These are phyloP conservation scores for Lanius ludovicianus DNA, from an alignment of 2,113 vertebrate species.

Conservation along the genomic window DNA sequence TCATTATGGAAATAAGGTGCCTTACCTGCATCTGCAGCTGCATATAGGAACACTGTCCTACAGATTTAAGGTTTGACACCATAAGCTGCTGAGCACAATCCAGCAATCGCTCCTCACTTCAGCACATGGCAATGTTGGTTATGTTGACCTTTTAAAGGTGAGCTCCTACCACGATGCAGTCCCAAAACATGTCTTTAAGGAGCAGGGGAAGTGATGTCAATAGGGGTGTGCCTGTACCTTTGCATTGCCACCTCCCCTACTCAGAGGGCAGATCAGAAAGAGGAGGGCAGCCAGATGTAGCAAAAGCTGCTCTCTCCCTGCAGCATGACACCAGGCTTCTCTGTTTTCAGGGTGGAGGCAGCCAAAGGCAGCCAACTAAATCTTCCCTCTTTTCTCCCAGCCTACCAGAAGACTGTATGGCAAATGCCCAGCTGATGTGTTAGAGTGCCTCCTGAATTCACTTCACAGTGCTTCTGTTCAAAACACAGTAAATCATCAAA, in stretches of 20 bases:
- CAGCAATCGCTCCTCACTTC: not conserved
- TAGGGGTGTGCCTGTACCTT: not conserved
- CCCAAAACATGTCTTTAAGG: not conserved
- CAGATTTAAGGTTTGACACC: not conserved
- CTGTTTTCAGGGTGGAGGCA: not conserved
- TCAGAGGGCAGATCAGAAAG: not conserved
- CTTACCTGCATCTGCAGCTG: not conserved
- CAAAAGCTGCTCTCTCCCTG: not conserved
- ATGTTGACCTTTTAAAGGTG: not conserved
- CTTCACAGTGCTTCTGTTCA: not conserved
- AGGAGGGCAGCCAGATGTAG: not conserved
- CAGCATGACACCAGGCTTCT: not conserved
- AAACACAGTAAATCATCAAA: slow-evolving; percentile 17
- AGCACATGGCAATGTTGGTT: fast-evolving
- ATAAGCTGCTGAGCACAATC: not conserved
- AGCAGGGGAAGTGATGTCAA: not conserved
- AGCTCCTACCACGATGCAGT: fast-evolving
- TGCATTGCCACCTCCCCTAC: not conserved
- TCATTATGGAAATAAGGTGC: not conserved
- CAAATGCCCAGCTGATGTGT: not conserved
- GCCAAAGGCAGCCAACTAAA: not conserved
- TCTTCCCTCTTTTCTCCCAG: not conserved
- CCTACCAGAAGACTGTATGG: not conserved
- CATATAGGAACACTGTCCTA: not conserved
- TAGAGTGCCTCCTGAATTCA: not conserved